Base-by-base conservation (phyloP, 1,140 invertebrate species). In the Bombus waltoni region DNA sequence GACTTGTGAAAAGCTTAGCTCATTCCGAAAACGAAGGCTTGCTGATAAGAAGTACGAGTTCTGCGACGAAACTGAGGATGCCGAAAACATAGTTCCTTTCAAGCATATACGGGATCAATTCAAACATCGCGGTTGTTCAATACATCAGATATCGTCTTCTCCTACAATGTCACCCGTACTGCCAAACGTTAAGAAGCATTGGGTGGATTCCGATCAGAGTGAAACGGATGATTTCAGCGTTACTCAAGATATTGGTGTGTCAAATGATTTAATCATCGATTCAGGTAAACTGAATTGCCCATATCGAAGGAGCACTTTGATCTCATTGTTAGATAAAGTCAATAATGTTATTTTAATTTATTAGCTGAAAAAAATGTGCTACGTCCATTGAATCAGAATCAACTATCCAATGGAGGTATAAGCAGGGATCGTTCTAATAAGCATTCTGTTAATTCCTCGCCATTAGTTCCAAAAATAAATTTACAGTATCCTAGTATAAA, bases 31-130 rank as follows among this genome's bases (percentile, higher is more conserved):
- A 92, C 96, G 98, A 74, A 96, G 98, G 6, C 94, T 98, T 53
- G 98, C 98, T 0, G 98, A 99, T 91, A 98, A 98, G 93, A 98
- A 98, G 92, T 99, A 99, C 92, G 98, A 98, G 92, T 98, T 98
- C 90, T 97, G 97, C 8, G 98, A 98, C 82, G 95, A 95, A 82
- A 90, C 93, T 6, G 98, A 98, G 89, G 98, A 98, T 92, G 97
- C 97, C 11, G 97, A 98, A 93, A 98, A 98, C 93, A 98, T 98
- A 83, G 97, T 98, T 88, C 97, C 97, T 68, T 98, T 97, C 92
- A 97, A 95, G 62, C 94, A 95, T 42, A 94, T 95, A 91, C 93
- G 94, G 38, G 95, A 95, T 94, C 93, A 95, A 76, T 92, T 92
- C 9, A 95, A 93, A 42, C 91, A 94, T 65, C 92, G 91, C 72